These are phyloP conservation scores for Proterorhinus semilunaris DNA, from an alignment of 2,113 vertebrate species.

Conservation along the genomic window DNA sequence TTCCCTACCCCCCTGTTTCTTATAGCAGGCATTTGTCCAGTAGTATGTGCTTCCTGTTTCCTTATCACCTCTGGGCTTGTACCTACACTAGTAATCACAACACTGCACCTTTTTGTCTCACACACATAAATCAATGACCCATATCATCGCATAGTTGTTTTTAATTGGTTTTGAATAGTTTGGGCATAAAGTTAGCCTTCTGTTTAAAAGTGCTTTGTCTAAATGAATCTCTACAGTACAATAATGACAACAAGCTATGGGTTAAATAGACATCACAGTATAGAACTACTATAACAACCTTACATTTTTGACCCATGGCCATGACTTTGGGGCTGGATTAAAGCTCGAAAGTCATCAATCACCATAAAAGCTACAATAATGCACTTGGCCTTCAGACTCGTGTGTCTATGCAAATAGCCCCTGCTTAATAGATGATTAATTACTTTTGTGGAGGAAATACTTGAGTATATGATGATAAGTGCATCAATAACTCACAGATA, in stretches of 20 bases:
- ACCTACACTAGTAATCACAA: neutral
- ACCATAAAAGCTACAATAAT: constrained; percentile 11
- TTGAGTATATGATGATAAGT: neutral
- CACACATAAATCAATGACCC: neutral
- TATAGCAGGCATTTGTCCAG: constrained; percentile 28
- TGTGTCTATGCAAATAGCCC: neutral
- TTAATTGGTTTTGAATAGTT: neutral
- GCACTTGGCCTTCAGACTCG: neutral
- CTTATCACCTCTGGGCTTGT: constrained; percentile 11
- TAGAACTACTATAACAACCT: too few species aligned
- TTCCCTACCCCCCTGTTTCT: constrained; percentile 22
- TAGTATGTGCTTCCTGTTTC: constrained; percentile 38
- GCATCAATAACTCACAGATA: neutral
- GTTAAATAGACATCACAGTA: too few species aligned
- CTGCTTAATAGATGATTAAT: constrained; percentile 4
- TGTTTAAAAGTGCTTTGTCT: too few species aligned
- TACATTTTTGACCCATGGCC: too few species aligned
- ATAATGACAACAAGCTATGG: too few species aligned
- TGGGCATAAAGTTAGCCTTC: too few species aligned
- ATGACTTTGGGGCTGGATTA: constrained; percentile 7
- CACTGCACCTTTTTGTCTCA: constrained; percentile 1
- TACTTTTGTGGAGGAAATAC: neutral
- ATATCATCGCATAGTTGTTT: neutral
- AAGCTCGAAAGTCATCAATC: constrained; percentile 12
- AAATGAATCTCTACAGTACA: too few species aligned